These are phyloP conservation scores for Pygoscelis adeliae DNA, from an alignment of 2,113 vertebrate genomes.

Conservation along the genomic window DNA sequence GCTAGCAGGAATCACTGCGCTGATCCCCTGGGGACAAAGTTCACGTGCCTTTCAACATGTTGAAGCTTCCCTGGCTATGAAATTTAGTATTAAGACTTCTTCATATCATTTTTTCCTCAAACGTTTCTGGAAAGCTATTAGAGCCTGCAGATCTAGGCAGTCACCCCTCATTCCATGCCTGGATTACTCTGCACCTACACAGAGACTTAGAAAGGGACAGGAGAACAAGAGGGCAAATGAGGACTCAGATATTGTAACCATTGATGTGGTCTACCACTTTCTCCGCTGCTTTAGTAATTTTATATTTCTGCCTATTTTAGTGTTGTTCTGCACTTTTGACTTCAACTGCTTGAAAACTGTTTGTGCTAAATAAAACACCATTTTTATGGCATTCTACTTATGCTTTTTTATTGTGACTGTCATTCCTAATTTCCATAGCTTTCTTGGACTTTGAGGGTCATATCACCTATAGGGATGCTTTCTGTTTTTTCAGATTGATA, in stretches of 20 bases:
- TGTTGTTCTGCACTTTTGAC: not conserved
- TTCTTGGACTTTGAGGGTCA: not conserved
- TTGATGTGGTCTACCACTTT: not conserved
- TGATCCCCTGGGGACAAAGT: not conserved
- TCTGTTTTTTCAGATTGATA: not conserved
- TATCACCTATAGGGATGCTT: not conserved
- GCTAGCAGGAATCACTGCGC: not conserved
- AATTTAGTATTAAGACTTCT: not conserved
- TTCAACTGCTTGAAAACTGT: not conserved
- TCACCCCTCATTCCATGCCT: not conserved
- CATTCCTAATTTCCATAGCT: not conserved
- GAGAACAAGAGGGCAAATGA: not conserved
- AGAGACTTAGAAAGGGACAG: not conserved
- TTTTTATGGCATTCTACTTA: not conserved
- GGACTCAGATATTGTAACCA: not conserved
- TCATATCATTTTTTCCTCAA: not conserved
- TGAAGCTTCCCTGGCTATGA: not conserved
- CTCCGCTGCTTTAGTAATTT: not conserved
- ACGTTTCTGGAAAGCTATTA: not conserved
- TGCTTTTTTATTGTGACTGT: not conserved
- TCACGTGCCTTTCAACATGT: not conserved
- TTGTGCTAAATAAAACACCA: not conserved
- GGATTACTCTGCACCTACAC: not conserved
- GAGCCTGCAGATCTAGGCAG: not conserved
- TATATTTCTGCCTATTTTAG: not conserved